A percentile compares a stretch with the other conserved stretches of the same genome.
Conservation (phyloP, 2,113 vertebrate species). For the Petroica traversi region DNA sequence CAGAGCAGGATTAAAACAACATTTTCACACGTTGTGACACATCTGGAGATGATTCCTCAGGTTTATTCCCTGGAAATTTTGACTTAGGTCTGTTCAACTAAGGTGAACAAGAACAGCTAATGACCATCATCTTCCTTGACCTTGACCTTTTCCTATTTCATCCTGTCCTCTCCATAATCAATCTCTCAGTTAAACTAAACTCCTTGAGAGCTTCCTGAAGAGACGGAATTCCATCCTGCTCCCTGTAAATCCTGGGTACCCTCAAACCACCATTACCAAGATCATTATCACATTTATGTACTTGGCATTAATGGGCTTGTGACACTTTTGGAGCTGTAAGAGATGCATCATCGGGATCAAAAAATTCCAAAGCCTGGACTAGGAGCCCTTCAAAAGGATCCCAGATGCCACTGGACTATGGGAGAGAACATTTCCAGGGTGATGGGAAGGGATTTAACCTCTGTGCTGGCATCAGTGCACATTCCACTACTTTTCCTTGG, state of each 20-base stretch:
- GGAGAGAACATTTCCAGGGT: background rate
- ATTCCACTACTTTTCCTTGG: background rate
- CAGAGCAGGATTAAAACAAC: background rate
- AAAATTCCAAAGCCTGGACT: background rate
- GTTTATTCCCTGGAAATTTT: background rate
- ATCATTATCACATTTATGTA: background rate
- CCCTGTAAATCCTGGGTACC: background rate
- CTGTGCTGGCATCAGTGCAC: background rate
- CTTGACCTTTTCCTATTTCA: background rate
- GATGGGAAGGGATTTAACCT: background rate
- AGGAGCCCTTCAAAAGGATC: background rate
- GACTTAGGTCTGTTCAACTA: background rate
- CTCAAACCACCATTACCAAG: background rate
- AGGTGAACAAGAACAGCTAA: background rate
- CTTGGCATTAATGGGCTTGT: background rate
- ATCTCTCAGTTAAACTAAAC: background rate
- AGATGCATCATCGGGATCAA: background rate
- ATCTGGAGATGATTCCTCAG: background rate
- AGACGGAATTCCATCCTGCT: background rate
- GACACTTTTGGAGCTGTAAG: background rate
- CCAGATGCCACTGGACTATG: background rate
- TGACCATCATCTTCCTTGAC: background rate
- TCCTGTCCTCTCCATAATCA: background rate
- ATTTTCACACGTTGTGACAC: background rate
- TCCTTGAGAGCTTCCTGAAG: background rate